Evolutionary conservation across 2,113 vertebrate genomes (phyloP).

Genomic region (Ursus arctos): DNA sequence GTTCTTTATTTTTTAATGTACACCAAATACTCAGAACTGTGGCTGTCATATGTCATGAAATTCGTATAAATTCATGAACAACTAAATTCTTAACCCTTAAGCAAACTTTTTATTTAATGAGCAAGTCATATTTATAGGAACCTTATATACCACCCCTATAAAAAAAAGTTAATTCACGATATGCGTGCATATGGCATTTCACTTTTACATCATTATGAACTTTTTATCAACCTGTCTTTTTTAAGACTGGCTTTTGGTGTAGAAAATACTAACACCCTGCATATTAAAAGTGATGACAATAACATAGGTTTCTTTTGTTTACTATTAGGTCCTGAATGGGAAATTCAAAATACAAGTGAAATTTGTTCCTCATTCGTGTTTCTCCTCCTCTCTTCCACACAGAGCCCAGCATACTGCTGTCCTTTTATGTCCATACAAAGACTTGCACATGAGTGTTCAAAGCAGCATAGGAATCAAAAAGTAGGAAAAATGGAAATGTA

Average conservation of each 20-base stretch:
- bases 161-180: not conserved
- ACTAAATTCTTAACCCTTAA: not conserved
- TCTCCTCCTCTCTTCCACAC: not conserved
- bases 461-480: not conserved
- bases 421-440: not conserved
- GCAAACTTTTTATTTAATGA: not conserved
- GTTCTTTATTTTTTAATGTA: not conserved
- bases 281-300: not conserved
- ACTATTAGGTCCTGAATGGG: not conserved
- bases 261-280: not conserved
- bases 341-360: not conserved
- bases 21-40: not conserved
- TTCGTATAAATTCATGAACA: not conserved
- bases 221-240: not conserved
- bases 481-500: not conserved
- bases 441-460: not conserved
- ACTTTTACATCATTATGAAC: not conserved
- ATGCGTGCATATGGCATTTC: not conserved
- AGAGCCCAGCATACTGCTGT: not conserved
- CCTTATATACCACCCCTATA: not conserved
- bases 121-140: not conserved
- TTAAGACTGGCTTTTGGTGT: not conserved
- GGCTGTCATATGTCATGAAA: not conserved
- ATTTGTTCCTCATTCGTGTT: not conserved
- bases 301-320: not conserved